phyloP scores from a whole-genome alignment of 1,140 invertebrate species.

The Episyrphus balteatus region DNA sequence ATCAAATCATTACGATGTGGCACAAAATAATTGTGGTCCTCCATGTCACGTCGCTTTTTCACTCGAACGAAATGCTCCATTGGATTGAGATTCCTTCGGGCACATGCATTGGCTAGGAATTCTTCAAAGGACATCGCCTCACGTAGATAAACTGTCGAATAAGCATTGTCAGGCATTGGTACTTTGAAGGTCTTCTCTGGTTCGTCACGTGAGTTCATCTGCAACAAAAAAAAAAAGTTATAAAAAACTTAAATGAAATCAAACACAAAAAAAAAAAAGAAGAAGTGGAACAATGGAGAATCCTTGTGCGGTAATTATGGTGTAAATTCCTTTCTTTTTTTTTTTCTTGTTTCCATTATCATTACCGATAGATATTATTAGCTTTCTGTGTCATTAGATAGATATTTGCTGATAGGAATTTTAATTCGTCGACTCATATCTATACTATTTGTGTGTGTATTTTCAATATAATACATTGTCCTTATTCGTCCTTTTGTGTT shows the following conservation, averaged over 20 bases:
- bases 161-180: constrained; percentile 68
- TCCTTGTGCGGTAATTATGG: too few species aligned
- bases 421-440: too few species aligned
- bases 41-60: constrained; percentile 87
- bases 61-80: constrained; percentile 93
- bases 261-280: background rate
- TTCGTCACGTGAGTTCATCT: constrained; percentile 72
- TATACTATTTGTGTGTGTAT: too few species aligned
- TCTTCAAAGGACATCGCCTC: constrained; percentile 91
- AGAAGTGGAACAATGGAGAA: too few species aligned
- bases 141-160: constrained; percentile 72
- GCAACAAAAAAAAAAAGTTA: constrained; percentile 12
- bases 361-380: too few species aligned
- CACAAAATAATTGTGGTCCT: constrained; percentile 92
- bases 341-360: too few species aligned
- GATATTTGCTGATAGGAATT: too few species aligned
- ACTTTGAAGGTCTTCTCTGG: constrained; percentile 79
- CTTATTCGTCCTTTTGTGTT: too few species aligned
- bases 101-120: constrained; percentile 83
- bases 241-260: background rate
- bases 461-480: too few species aligned
- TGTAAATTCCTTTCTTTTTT: too few species aligned
- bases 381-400: too few species aligned
- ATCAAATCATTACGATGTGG: constrained; percentile 84
- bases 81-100: constrained; percentile 77